Base-by-base conservation (phyloP, 2,113 vertebrate genomes). In the Amblyopsis rosae region DNA sequence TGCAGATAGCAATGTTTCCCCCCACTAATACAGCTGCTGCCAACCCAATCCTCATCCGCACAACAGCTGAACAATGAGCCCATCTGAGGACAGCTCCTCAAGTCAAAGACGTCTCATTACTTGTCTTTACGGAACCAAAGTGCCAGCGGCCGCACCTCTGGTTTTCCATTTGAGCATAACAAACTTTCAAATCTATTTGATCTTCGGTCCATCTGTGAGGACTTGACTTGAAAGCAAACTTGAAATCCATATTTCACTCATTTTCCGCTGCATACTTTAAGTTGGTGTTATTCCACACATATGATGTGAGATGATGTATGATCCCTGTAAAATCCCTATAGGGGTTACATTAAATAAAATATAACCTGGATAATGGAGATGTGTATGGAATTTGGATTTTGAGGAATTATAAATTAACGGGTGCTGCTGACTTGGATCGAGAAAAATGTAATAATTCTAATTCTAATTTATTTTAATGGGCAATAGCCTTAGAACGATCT, bases 121-220 rank as follows among this genome's bases (percentile, higher is more conserved):
- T 33, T 26, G 4, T 63, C 45, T 62, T 15, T 13, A 59, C 13
- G 51, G 19, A n/a, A 58, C 32, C 57, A 75, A 67, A 65, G 61
- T 53, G 56, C 65, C 75, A 51, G 59, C 62, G 80, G 69, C 65
- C 75, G 76, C 9, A 59, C 69, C 80, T 70, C 75, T 84, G 86
- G 87, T 89, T 88, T 83, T 87, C 82, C 47, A 72, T 90, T 89
- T 88, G 83, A 91, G 86, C 75, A 78, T 72, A 77, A 72, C 63
- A 87, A 87, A 89, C 81, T 87, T 79, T 81, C 63, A 6, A 2
- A 62, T 75, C 74, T 69, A 79, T 86, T 81, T 85, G 84, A 88
- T 86, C 81, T 84, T 0, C 0, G 45, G 33, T 33, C 9, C 56
- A 1, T 51, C 49, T 51, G 9, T 12, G 49, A 51, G 49, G 49